Evolutionary conservation across 2,113 vertebrate species (phyloP), one percentile per base, ranked within the genome.

Genomic region (Rhinolophus sinicus): DNA sequence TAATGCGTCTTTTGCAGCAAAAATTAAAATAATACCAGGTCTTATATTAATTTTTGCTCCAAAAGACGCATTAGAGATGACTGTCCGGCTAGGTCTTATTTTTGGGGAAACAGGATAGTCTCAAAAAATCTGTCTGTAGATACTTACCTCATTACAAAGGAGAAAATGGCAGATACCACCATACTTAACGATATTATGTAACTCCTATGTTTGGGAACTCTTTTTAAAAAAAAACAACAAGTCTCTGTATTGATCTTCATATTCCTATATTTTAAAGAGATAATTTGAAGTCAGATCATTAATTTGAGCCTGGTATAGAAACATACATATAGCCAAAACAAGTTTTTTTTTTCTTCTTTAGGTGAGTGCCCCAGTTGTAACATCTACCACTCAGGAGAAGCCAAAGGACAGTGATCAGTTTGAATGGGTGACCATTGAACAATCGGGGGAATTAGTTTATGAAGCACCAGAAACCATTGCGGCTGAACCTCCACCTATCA

Each of bases 341-440:
- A 81, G 2, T 54, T 65, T 70, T 69, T 38, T 30, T 5, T 30
- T 88, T 97, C 7, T 97, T 93, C 1, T 98, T 77, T 98, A 99
- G 99, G 99, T 99, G 98, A 99, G 99, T 92, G 98, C 99, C 90
- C 99, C 99, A 0, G 99, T 99, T 88, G 99, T 99, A 95, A 98
- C 99, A 0, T 99, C 99, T 0, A 98, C 99, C 95, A 99, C 99
- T 0, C 99, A 99, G 97, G 99, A 99, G 98, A 99, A 99, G 90
- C 99, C 99, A 94, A 99, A 99, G 97, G 99, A 99, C 98, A 99
- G 99, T 1, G 99, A 99, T 97, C 99, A 99, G 97, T 99, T 99
- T 94, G 99, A 99, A 97, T 99, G 99, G 99, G 99, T 99, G 70
- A 99, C 99, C 97, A 99, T 99, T 91, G 99, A 99, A 84, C 99